Evolutionary conservation across 2,113 vertebrate species (phyloP), one percentile per base, ranked within the genome.

Genomic region (Onychostruthus taczanowskii): DNA sequence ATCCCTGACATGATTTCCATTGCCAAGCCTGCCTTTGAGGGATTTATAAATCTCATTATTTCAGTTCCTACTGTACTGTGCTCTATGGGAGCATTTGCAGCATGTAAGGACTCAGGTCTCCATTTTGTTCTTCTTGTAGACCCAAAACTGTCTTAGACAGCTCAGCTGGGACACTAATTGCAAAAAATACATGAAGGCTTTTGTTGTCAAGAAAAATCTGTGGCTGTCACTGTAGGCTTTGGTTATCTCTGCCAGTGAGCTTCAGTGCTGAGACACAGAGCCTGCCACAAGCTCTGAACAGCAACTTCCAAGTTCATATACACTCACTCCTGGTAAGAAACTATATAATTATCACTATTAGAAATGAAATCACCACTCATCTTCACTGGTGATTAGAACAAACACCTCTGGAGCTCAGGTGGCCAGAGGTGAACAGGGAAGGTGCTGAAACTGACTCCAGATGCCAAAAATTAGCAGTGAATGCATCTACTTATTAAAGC

Each of bases 21-120:
- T 89, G 78, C 70, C 70, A 91, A 85, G 75, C 28, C 80, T 89
- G 92, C 87, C 82, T 90, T 92, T 56, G 53, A 93, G 75, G 75
- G 63, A 58, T 59, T 94, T 88, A 66, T 64, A 93, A 64, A 93
- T 72, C 69, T 56, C 31, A 53, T 85, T 89, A 79, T 56, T 95
- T 88, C 92, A 50, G 28, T 69, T 92, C 72, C 35, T 30, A 58
- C n/a, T 52, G 12, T 44, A 69, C 37, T 39, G 23, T 26, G 22
- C 50, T 83, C 56, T 7, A 27, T 6, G 15, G 78, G 33, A 84
- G 44, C 21, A 52, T 52, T 26, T 79, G 58, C 39, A 72, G 35
- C 53, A 79, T 7, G 7, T 27, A 70, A 78, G n/a, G 63, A 52
- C 20, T 86, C 37, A 77, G 56, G 31, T 62, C 31, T 73, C n/a